phyloP scores from a whole-genome alignment of 2,113 vertebrate species.

The Dipodomys stephensi region DNA sequence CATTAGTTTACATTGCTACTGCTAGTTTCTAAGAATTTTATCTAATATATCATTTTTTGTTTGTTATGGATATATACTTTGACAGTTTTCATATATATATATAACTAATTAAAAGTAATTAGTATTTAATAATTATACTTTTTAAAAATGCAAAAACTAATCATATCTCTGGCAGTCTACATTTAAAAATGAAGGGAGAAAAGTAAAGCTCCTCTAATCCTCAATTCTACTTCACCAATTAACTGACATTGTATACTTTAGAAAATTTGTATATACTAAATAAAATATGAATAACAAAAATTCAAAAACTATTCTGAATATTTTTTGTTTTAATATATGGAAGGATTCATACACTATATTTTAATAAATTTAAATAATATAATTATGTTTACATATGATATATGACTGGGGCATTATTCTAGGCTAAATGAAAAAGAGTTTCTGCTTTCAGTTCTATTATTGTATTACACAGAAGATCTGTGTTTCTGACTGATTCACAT shows the following conservation, averaged over 20 bases:
- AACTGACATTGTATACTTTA: not conserved
- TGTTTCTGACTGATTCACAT: not conserved
- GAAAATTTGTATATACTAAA: not conserved
- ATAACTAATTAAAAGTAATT: not conserved
- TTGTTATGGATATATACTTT: too few relatives aligned
- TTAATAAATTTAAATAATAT: not conserved
- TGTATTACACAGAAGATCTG: too few relatives aligned
- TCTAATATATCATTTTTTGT: too few relatives aligned
- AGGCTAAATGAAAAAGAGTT: too few relatives aligned
- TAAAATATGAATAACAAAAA: not conserved
- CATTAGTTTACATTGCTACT: too few relatives aligned
- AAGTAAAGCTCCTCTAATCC: not conserved
- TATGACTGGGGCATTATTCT: too few relatives aligned
- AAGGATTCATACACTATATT: not conserved
- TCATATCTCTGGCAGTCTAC: not conserved
- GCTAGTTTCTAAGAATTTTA: too few relatives aligned
- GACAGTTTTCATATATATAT: not conserved
- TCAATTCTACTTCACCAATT: not conserved
- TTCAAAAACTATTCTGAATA: not conserved
- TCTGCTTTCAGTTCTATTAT: not conserved
- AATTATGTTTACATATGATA: not conserved
- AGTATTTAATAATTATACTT: not conserved
- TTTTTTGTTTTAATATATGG: not conserved
- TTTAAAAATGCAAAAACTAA: conserved; percentile 20
- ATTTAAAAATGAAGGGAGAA: not conserved